A percentile compares a stretch with the other conserved stretches of the same genome.
phyloP scores from a whole-genome alignment of 2,888 invertebrate species.

The Aspidiotus destructor region DNA sequence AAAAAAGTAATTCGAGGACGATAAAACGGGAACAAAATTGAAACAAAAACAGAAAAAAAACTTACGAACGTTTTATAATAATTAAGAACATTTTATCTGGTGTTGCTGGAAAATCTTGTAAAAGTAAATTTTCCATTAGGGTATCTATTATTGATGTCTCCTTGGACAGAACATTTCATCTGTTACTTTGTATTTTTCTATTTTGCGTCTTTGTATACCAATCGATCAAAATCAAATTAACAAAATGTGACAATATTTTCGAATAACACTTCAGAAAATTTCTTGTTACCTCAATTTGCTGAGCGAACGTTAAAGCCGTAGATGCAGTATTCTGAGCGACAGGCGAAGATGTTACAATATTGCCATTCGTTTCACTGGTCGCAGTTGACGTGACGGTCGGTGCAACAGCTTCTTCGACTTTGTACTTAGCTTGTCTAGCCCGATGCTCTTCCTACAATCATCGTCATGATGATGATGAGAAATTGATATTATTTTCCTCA shows the following conservation, averaged over 20 bases:
- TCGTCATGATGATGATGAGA: too few species aligned
- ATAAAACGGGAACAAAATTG: too few species aligned
- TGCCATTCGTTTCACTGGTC: neutral
- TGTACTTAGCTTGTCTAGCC: conserved; percentile 60
- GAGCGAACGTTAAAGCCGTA: conserved; percentile 20
- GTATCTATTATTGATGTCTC: too few species aligned
- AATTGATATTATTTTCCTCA: neutral
- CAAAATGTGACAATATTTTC: too few species aligned
- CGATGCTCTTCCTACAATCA: conserved; percentile 62
- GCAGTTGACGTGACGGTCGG: neutral
- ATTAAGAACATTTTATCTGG: neutral
- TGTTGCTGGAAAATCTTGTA: neutral
- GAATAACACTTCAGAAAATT: neutral
- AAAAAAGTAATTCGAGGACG: too few species aligned
- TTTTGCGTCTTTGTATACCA: too few species aligned
- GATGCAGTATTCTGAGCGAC: neutral
- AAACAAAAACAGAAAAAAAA: too few species aligned
- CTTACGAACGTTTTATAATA: too few species aligned
- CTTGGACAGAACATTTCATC: too few species aligned
- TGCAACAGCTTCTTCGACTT: conserved; percentile 43
- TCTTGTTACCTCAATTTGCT: conserved; percentile 28
- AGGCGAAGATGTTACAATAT: neutral
- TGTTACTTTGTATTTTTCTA: too few species aligned
- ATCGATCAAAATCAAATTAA: too few species aligned
- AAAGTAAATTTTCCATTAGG: neutral